Base-by-base conservation (phyloP, 2,797 vertebrate genomes). In the Serranus cabrilla region DNA sequence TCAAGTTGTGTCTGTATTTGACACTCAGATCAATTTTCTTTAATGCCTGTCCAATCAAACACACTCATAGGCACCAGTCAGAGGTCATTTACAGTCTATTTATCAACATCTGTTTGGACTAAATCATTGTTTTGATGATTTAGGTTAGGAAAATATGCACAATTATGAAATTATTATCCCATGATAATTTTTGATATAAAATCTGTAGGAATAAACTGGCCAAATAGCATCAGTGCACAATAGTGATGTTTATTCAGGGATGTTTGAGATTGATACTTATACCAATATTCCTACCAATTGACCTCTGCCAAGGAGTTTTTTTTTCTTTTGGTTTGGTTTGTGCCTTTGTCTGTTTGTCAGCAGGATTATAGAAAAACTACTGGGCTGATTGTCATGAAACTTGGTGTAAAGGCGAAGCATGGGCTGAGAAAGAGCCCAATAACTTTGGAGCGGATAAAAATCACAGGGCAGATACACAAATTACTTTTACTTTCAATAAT, bases 161-260 rank as follows among this genome's bases (percentile, higher is more conserved):
- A 34, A 54, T 31, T 2, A 2, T 13, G 42, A 45, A 14, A n/a
- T 9, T 27, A 59, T 42, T 50, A 14, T 69, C 16, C 10, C 16
- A 42, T 31, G 5, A 6, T 7, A 60, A 10, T 9, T 25, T 42
- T 42, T 47, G 8, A 54, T 47, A 18, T 47, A 50, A 57, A 51
- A 14, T 2, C 9, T 20, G 11, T 34, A 7, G 59, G 2, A 25
- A 25, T 59, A 23, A 40, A 37, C 17, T 9, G 11, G 23, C 21
- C 47, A 0, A 1, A 13, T 11, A 23, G 14, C 43, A 9, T 34
- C 1, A 71, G 17, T 56, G 8, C 43, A 73, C 31, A 57, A 34
- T 31, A 58, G n/a, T 65, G 46, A 54, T 50, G 59, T 6, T 34
- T 61, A n/a, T 31, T 55, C 27, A 11, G 27, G 49, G 37, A 52